Evolutionary conservation across 2,113 vertebrate species (phyloP), one percentile per base, ranked within the genome.

Genomic region (Argyrosomus japonicus): DNA sequence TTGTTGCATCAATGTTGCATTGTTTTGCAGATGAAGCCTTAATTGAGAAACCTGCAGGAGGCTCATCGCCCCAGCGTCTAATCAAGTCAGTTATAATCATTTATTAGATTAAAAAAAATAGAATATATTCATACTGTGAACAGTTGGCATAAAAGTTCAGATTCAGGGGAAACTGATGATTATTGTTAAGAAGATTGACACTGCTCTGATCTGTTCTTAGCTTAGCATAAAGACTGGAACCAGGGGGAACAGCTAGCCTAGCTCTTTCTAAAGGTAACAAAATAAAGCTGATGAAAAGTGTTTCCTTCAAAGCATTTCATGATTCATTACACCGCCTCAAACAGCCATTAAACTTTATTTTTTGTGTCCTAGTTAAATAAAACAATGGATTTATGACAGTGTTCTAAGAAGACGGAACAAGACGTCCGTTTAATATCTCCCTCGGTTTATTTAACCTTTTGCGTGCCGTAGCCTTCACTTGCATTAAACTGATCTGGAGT

Each of bases 11-110:
- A 10, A 4, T 48, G 75, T 47, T 61, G 75, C 70, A 48, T 75
- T 23, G 47, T 79, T 68, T 67, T 57, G 36, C 1, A 57, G 62
- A 4, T 0, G 8, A 75, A 68, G 40, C 11, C 36, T 74, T 57
- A 29, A 57, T 80, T 72, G 67, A 68, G 43, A 25, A 40, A 65
- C n/a, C 5, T 62, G 54, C 10, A 8, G 17, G 57, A 36, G 32
- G 9, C 56, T 58, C 51, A 25, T 56, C n/a, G 1, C 53, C 53
- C 0, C 45, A 7, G 57, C 19, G 2, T 9, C 71, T 56, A 13
- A 45, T 56, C 8, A 40, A 14, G 6, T 27, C 36, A 40, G 7
- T 2, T 43, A 0, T n/a, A 0, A 71, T 71, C 15, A 51, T 25
- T 43, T 15, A 14, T 21, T 21, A 27, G 17, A 19, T 6, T 1